phyloP scores from a whole-genome alignment of 1,140 invertebrate genomes.

The Bradysia coprophila region DNA sequence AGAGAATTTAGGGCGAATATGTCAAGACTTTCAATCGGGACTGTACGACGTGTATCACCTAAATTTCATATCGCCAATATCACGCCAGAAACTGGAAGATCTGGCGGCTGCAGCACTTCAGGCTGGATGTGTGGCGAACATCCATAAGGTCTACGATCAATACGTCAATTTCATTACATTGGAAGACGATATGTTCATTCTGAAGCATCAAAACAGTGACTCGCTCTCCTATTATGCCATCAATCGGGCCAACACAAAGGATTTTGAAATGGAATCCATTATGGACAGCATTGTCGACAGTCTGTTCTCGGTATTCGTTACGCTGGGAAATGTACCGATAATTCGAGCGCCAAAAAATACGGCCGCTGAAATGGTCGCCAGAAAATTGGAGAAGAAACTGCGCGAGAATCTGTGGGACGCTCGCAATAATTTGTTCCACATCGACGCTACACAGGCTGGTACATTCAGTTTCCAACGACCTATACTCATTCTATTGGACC shows the following conservation, averaged over 20 bases:
- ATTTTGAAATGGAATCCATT: slow-evolving; percentile 88
- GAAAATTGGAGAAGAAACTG: slow-evolving; percentile 93
- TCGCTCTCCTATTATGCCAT: slow-evolving; percentile 86
- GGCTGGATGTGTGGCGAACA: slow-evolving; percentile 68
- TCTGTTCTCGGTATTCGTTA: slow-evolving; percentile 94
- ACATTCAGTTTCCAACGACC: slow-evolving; percentile 82
- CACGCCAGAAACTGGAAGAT: slow-evolving; percentile 87
- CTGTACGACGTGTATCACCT: slow-evolving; percentile 92
- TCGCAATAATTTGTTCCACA: slow-evolving; percentile 87
- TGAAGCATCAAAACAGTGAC: slow-evolving; percentile 83
- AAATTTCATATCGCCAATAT: slow-evolving; percentile 95
- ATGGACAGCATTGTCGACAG: slow-evolving; percentile 93
- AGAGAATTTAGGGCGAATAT: slow-evolving; percentile 89
- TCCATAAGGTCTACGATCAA: slow-evolving; percentile 93
- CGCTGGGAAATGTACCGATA: slow-evolving; percentile 84
- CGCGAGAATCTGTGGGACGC: slow-evolving; percentile 93
- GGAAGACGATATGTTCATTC: slow-evolving; percentile 93
- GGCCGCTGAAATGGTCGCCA: slow-evolving; percentile 95
- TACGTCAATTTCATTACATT: slow-evolving; percentile 97
- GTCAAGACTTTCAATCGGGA: slow-evolving; percentile 78
- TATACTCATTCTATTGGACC: slow-evolving; percentile 79
- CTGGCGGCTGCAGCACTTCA: slow-evolving; percentile 81
- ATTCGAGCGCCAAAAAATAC: slow-evolving; percentile 90
- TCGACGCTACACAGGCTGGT: slow-evolving; percentile 56
- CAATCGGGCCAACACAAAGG: slow-evolving; percentile 85